A percentile compares a stretch with the other conserved stretches of the same genome.
These are phyloP conservation scores for Leucopsar rothschildi DNA, from an alignment of 2,113 vertebrate species.

Conservation along the genomic window DNA sequence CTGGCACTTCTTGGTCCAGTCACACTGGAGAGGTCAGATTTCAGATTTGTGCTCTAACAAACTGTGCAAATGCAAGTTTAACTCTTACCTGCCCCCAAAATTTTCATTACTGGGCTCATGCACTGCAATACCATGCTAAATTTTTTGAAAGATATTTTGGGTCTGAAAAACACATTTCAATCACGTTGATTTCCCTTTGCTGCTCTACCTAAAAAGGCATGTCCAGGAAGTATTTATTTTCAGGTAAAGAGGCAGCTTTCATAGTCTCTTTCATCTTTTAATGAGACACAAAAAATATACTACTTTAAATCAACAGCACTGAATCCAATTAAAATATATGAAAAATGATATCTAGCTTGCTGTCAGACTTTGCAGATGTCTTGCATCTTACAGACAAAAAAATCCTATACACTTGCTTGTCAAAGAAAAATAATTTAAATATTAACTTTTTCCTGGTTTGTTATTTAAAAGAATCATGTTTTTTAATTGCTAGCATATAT, in stretches of 20 bases:
- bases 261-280: conserved; percentile 40
- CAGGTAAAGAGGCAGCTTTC: conserved; percentile 8
- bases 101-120: background rate
- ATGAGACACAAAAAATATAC: conserved; percentile 4
- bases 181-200: background rate
- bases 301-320: background rate
- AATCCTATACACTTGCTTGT: background rate
- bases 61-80: background rate
- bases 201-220: background rate
- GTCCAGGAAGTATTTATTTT: conserved; percentile 52
- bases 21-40: background rate
- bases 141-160: background rate
- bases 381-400: background rate
- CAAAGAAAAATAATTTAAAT: conserved; percentile 47
- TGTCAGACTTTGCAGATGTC: background rate
- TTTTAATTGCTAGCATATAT: conserved; percentile 34
- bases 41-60: background rate
- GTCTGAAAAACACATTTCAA: background rate
- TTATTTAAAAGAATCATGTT: conserved; percentile 7
- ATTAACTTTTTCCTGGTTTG: conserved; percentile 13
- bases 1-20: background rate
- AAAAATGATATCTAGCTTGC: background rate
- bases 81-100: background rate
- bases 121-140: background rate
- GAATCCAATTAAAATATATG: background rate